phyloP scores from a whole-genome alignment of 2,888 invertebrate species.

The Pterostichus madidus region DNA sequence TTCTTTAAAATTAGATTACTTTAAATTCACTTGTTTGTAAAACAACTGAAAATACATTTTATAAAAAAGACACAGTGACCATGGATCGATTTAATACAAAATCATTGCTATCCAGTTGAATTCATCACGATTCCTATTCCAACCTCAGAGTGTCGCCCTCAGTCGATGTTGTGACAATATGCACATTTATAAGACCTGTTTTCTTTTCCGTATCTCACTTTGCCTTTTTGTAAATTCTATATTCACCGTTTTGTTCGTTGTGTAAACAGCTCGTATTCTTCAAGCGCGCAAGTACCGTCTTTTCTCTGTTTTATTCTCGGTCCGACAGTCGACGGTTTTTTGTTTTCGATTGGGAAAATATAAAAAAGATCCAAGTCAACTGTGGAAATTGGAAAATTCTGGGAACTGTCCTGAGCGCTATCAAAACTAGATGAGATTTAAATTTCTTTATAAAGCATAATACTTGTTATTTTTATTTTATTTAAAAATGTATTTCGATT shows the following conservation, averaged over 20 bases:
- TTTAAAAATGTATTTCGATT: too few relatives aligned
- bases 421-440: conserved; percentile 34
- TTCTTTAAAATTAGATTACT: not conserved
- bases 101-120: not conserved
- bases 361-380: conserved; percentile 50
- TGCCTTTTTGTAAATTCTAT: conserved; percentile 52
- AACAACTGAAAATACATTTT: conserved; percentile 5
- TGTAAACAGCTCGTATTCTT: conserved; percentile 55
- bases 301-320: conserved; percentile 53
- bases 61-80: conserved; percentile 7
- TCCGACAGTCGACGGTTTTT: conserved; percentile 42
- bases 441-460: conserved; percentile 12
- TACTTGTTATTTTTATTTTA: not conserved
- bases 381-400: conserved; percentile 57
- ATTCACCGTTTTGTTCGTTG: conserved; percentile 56
- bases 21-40: not conserved
- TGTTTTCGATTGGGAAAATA: conserved; percentile 54
- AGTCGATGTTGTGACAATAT: conserved; percentile 26
- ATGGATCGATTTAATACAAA: conserved; percentile 4
- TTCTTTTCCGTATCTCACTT: conserved; percentile 45
- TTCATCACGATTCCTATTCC: conserved; percentile 29
- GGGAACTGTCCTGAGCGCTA: conserved; percentile 7
- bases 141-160: not conserved
- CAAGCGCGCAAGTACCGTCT: conserved; percentile 42
- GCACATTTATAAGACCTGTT: conserved; percentile 42